Evolutionary conservation across 1,140 invertebrate species (phyloP), one percentile per base, ranked within the genome.

Genomic region (Vanessa atalanta): DNA sequence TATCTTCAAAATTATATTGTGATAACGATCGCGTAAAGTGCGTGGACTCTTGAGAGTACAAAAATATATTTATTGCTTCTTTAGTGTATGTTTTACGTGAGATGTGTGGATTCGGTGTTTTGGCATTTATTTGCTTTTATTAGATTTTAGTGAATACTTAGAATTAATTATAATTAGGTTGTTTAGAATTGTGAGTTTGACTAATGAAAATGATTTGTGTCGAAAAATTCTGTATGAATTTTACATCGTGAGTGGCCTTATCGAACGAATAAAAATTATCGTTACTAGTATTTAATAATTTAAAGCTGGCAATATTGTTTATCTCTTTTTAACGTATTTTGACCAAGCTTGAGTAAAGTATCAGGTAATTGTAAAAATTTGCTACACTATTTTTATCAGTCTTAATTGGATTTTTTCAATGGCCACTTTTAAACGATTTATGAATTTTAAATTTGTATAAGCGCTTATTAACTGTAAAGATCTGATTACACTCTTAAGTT

Each of bases 21-120:
- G 84, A 89, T 88, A 89, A 79, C 70, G 75, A 84, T 79, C 78
- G 85, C 77, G 77, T 83, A 68, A 70, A 72, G 81, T 80, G 75
- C 72, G 79, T 81, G 84, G 82, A 87, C 82, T 83, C 79, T 77
- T 71, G 77, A 87, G 77, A 89, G 88, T 90, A 90, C 88, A 90
- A 90, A 88, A 84, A 80, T 82, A 79, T 86, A 84, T 85, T 83
- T 85, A 85, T 85, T 83, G 76, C 77, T 79, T 76, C 76, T 77
- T 84, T 80, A 63, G 77, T 73, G 74, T 70, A 70, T 64, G 57
- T 70, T 70, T 60, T 63, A 63, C 37, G 57, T 70, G 55, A 48
- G 57, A 77, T 64, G 72, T 68, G 67, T 79, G 75, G 43, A 64
- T 73, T 63, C 50, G 74, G 60, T 65, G 71, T 15, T 72, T 72